Evolutionary conservation across 2,888 invertebrate genomes (phyloP), one percentile per base, ranked within the genome.

Genomic region (Aspidiotus destructor): DNA sequence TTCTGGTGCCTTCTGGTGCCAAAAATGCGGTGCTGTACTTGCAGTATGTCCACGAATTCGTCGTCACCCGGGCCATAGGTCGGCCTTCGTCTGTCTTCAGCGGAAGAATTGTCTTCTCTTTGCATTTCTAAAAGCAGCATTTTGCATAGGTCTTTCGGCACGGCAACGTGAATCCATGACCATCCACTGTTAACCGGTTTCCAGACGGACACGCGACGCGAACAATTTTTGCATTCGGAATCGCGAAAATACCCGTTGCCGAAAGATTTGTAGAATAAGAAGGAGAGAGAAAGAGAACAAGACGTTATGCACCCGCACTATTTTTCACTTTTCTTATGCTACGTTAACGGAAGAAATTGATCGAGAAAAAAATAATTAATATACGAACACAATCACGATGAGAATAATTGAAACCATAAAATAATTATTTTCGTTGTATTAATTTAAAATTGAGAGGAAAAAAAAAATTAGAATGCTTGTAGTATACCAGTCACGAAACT

Each of bases 111-210:
- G 69, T 69, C 69, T 41, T 62, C 62, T 62, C 69, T 62, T 69
- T 69, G 69, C 69, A 69, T 69, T 57, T 69, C 69, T 69, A 69
- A 53, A 40, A 69, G 62, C 69, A 69, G 40, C 69, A 69, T 69
- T 62, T 62, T 68, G 60, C 68, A 60, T 52, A 41, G 41, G 48
- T 60, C 44, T 58, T 58, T 58, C 11, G 60, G 58, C 58, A 57
- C 42, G 57, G 44, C 67, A 67, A 60, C 28, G 53, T 60, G 67
- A 67, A 58, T 67, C 67, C 67, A 67, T 67, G 60, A 58, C 67
- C 67, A 58, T 67, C 57, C 65, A 40, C 44, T 58, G 60, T 48
- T 60, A 67, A 58, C 67, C 67, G 65, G 65, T 65, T 65, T 57
- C 65, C 15, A 48, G 42, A 52, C 60, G 42, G 57, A 48, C 41